Conservation (phyloP, 2,113 vertebrate genomes). For the Onychorhynchus coronatus region DNA sequence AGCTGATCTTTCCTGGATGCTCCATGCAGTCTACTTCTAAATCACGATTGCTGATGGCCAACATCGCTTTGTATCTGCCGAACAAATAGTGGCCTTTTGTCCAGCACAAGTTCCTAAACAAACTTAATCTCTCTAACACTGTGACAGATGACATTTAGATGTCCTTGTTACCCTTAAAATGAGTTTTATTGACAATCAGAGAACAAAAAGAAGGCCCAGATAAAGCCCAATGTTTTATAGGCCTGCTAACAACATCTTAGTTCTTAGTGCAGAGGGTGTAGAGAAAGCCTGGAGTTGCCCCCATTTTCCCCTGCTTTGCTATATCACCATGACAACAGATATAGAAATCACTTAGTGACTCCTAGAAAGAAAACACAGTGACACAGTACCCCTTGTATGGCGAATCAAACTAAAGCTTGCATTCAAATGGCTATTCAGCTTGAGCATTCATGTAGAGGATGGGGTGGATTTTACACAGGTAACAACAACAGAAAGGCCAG, state of each 20-base stretch:
- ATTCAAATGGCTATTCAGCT: conserved; percentile 90
- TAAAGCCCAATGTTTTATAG: conserved; percentile 87
- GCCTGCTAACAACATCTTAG: conserved; percentile 84
- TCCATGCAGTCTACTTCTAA: conserved; percentile 73
- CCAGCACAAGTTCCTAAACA: conserved; percentile 88
- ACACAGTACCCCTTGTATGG: conserved; percentile 94
- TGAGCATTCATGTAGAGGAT: conserved; percentile 89
- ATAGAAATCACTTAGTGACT: conserved; percentile 99
- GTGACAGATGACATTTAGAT: conserved; percentile 89
- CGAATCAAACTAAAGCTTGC: conserved; percentile 88
- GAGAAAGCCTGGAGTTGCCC: conserved; percentile 92
- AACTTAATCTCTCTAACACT: conserved; percentile 89
- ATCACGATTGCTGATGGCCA: conserved; percentile 78
- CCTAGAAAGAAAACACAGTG: conserved; percentile 91
- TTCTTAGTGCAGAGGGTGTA: conserved; percentile 80
- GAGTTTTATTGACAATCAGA: conserved; percentile 88
- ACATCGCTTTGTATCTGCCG: conserved; percentile 79
- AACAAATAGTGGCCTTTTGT: conserved; percentile 86
- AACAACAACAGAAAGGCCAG: conserved; percentile 86
- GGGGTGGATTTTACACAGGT: conserved; percentile 88
- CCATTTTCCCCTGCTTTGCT: conserved; percentile 90
- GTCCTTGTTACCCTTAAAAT: conserved; percentile 89
- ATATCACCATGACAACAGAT: conserved; percentile 98
- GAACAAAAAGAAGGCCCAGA: conserved; percentile 87
- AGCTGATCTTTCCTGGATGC: conserved; percentile 80